Percentiles rank a stretch among this genome's conserved stretches.
These are phyloP conservation scores for Thaumetopoea pityocampa DNA, from an alignment of 1,140 invertebrate genomes.

Conservation along the genomic window DNA sequence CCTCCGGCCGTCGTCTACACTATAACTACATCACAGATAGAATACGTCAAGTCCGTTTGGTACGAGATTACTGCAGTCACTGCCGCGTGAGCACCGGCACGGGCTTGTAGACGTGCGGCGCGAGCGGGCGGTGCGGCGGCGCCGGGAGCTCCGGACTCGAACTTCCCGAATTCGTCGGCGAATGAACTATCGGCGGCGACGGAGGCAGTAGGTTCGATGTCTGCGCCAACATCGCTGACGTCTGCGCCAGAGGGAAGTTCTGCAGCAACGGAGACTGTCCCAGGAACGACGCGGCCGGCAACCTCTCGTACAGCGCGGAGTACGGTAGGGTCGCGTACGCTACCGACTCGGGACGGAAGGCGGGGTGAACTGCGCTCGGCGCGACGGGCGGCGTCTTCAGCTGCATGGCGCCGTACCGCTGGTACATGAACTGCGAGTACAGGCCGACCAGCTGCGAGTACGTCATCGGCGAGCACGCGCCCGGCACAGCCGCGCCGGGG, in stretches of 20 bases:
- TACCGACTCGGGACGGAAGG: slow-evolving; percentile 46
- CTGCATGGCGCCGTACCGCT: slow-evolving; percentile 67
- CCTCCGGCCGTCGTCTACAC: slow-evolving; percentile 28
- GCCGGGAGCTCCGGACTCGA: slow-evolving; percentile 57
- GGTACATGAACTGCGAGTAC: slow-evolving; percentile 69
- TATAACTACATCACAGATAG: slow-evolving; percentile 34
- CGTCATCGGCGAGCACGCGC: slow-evolving; percentile 68
- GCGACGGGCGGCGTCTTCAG: slow-evolving; percentile 55
- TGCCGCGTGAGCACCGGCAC: slow-evolving; percentile 60
- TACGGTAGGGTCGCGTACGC: slow-evolving; percentile 43
- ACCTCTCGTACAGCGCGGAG: slow-evolving; percentile 48
- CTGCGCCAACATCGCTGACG: slow-evolving; percentile 35
- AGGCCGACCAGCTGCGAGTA: slow-evolving; percentile 64
- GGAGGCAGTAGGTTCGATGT: slow-evolving; percentile 38
- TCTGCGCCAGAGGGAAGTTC: slow-evolving; percentile 20
- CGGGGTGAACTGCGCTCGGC: slow-evolving; percentile 55
- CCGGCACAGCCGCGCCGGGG: slow-evolving; percentile 70
- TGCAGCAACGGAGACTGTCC: slow-evolving; percentile 38
- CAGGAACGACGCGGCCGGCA: slow-evolving; percentile 43
- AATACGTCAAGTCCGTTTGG: slow-evolving; percentile 3
- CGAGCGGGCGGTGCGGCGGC: slow-evolving; percentile 52
- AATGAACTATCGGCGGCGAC: slow-evolving; percentile 48
- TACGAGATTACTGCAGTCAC: slow-evolving; percentile 33
- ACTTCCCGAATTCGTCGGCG: slow-evolving; percentile 49
- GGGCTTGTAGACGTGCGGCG: slow-evolving; percentile 65